phyloP scores from a whole-genome alignment of 2,113 vertebrate genomes.

The Pipa parva region DNA sequence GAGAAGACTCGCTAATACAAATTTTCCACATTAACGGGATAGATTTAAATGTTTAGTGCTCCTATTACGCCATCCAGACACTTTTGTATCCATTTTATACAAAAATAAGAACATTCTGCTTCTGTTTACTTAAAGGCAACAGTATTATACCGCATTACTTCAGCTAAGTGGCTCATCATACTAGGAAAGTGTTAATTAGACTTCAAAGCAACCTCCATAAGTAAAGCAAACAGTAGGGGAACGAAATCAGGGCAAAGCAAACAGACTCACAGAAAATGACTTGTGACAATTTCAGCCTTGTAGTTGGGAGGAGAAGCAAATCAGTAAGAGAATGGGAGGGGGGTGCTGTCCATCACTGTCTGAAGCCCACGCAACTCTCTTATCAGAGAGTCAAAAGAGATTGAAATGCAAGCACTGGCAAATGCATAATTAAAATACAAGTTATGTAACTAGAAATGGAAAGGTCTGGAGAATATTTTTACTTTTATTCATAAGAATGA shows the following conservation, averaged over 20 bases:
- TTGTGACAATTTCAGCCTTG: slow-evolving; percentile 14
- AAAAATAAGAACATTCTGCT: not conserved
- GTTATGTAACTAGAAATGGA: not conserved
- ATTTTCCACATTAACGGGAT: too few relatives aligned
- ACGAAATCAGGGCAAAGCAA: slow-evolving; percentile 17
- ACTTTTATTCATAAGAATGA: too few relatives aligned
- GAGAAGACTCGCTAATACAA: too few relatives aligned
- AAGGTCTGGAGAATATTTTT: too few relatives aligned
- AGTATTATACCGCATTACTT: not conserved
- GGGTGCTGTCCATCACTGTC: not conserved
- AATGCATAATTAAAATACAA: not conserved
- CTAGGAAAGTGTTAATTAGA: slow-evolving; percentile 14
- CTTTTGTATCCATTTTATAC: not conserved
- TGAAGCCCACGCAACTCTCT: not conserved
- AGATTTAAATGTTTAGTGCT: too few relatives aligned
- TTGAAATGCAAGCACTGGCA: not conserved
- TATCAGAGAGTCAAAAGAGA: slow-evolving; percentile 21
- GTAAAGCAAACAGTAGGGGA: slow-evolving; percentile 21
- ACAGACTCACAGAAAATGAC: slow-evolving; percentile 19
- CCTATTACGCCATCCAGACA: too few relatives aligned
- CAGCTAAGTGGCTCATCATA: not conserved
- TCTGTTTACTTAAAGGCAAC: not conserved
- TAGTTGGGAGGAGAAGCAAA: not conserved
- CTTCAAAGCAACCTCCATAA: slow-evolving; percentile 14
- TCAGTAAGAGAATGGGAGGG: not conserved